Evolutionary conservation across 30 jellyfish, hydroid and myxozoan genomes (phyloP).

Genomic region (Chironex yamaguchii): DNA sequence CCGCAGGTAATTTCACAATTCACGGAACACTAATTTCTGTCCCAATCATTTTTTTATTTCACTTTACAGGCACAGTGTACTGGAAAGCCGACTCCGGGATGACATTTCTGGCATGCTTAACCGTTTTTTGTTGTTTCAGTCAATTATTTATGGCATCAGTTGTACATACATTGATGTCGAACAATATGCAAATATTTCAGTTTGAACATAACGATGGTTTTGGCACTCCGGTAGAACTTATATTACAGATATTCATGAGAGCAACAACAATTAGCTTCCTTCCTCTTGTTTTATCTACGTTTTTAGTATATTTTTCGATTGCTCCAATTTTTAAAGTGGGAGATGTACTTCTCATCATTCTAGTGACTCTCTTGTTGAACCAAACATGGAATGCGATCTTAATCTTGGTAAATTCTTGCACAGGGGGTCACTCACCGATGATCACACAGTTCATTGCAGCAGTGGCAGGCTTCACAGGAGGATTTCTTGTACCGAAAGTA

Average conservation of each 20-base stretch:
- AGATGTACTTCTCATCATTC: constrained; percentile 74
- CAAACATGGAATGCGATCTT: constrained; percentile 88
- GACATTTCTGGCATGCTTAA: constrained; percentile 82
- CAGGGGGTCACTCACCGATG: constrained; percentile 84
- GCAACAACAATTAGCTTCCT: constrained; percentile 67
- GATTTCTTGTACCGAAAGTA: constrained; percentile 91
- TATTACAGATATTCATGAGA: constrained; percentile 80
- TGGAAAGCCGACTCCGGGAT: constrained; percentile 80
- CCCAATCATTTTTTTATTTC: background rate
- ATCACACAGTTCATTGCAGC: constrained; percentile 87
- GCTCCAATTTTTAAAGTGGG: constrained; percentile 49
- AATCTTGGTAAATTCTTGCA: constrained; percentile 54
- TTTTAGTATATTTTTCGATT: constrained; percentile 73
- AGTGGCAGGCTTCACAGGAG: constrained; percentile 95
- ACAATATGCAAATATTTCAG: constrained; percentile 71
- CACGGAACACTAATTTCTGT: too few relatives aligned
- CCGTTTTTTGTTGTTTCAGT: constrained; percentile 89
- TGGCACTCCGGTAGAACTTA: constrained; percentile 79
- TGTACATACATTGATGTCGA: constrained; percentile 75
- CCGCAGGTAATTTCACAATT: too few relatives aligned
- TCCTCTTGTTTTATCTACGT: constrained; percentile 67
- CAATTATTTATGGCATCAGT: constrained; percentile 96
- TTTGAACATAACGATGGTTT: constrained; percentile 92
- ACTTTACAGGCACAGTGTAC: constrained; percentile 75
- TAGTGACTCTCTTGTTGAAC: constrained; percentile 77